Percentiles rank a stretch among this genome's conserved stretches.
These are phyloP conservation scores for Syngnathoides biaculeatus DNA, from an alignment of 2,113 vertebrate species.

Conservation along the genomic window DNA sequence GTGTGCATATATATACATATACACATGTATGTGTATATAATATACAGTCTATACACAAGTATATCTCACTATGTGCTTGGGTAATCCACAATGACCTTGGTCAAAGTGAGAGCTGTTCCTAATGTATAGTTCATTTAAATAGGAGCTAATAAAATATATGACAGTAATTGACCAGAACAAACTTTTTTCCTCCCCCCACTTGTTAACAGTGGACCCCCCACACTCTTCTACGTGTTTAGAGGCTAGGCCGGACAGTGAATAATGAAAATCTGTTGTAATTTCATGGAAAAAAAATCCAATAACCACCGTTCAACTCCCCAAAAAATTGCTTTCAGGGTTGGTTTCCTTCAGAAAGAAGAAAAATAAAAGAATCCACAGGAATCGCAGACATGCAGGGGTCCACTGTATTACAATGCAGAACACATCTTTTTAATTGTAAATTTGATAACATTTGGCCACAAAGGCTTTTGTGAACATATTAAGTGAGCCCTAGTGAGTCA, in stretches of 20 bases:
- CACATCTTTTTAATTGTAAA: slow-evolving; percentile 45
- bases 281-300: too few species aligned
- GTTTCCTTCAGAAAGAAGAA: too few species aligned
- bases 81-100: slow-evolving; percentile 39
- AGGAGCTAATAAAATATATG: slow-evolving; percentile 35
- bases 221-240: too few species aligned
- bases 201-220: not conserved
- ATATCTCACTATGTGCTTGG: slow-evolving; percentile 48
- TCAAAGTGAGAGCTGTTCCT: slow-evolving; percentile 45
- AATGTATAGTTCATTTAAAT: slow-evolving; percentile 66
- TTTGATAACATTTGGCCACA: slow-evolving; percentile 42
- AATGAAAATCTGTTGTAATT: too few species aligned
- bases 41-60: not conserved
- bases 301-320: too few species aligned
- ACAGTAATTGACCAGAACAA: slow-evolving; percentile 37
- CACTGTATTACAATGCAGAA: slow-evolving; percentile 29
- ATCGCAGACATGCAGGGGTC: too few species aligned
- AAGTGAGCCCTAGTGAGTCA: slow-evolving; percentile 50
- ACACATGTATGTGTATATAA: too few species aligned
- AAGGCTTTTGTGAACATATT: not conserved
- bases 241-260: too few species aligned
- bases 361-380: not conserved
- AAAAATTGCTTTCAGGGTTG: too few species aligned
- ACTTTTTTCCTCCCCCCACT: slow-evolving; percentile 22
- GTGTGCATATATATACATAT: too few species aligned